Conservation (phyloP, 2,888 invertebrate species). For the Drosophila villosipedis region DNA sequence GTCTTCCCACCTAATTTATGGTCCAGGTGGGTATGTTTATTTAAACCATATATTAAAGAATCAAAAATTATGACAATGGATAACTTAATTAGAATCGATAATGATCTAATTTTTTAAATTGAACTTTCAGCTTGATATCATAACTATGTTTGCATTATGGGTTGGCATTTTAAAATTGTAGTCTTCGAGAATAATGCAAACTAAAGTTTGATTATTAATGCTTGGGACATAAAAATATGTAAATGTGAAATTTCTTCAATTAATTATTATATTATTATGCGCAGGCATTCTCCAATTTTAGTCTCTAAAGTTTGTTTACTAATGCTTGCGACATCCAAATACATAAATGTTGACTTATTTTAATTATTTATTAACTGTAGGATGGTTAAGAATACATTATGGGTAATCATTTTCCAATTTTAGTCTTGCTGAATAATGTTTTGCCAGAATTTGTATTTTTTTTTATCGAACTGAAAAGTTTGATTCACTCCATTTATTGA, state of each 20-base stretch:
- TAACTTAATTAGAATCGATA: neutral
- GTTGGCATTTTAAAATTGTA: neutral
- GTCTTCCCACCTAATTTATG: neutral
- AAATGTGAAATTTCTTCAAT: too few relatives aligned
- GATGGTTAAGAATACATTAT: neutral
- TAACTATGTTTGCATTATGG: neutral
- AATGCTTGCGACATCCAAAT: neutral
- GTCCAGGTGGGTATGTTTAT: neutral
- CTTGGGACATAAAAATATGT: too few relatives aligned
- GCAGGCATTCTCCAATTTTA: too few relatives aligned
- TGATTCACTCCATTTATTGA: slow-evolving; percentile 18
- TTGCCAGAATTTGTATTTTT: neutral
- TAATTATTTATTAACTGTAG: neutral
- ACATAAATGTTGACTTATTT: neutral
- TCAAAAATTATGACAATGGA: neutral
- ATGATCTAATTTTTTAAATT: neutral
- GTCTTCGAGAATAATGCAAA: neutral
- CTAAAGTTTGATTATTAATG: too few relatives aligned
- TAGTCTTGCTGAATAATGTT: neutral
- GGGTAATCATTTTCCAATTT: neutral
- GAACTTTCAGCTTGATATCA: neutral
- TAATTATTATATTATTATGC: too few relatives aligned
- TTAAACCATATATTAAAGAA: neutral
- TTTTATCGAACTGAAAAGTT: neutral
- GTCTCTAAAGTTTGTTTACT: neutral